Evolutionary conservation across 2,113 vertebrate species (phyloP), one percentile per base, ranked within the genome.

Genomic region (Tyto alba): DNA sequence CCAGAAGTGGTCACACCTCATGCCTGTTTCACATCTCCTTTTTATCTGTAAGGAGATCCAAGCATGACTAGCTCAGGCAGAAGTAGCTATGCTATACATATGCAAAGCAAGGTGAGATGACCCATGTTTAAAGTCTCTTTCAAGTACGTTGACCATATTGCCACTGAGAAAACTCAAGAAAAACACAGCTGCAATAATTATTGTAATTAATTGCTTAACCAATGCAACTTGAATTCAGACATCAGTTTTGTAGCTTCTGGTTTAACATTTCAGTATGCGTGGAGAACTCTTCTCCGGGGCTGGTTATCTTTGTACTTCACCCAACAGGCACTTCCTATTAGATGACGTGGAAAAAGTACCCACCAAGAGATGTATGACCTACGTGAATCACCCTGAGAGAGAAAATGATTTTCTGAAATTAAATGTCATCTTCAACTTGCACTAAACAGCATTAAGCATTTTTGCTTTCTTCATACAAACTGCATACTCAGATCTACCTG

Each of bases 401-500:
- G 5, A 62, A 7, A 13, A 45, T 30, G 19, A 17, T 15, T 29
- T 62, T 81, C 45, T 74, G 27, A 59, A 40, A 25, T 81, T 36
- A 21, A 57, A 19, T 50, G 32, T 20, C 3, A 36, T 85, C 88
- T 74, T 69, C 17, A 14, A 21, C 32, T 85, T 45, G 32, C 43
- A 14, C 27, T 59, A 50, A 59, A 53, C 38, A 77, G 38, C 43
- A 18, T 52, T 20, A 45, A 63, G 63, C 40, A 36, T 69, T 90
- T 72, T 73, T 77, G 59, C 60, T 77, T 85, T 36, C 53, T 43
- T 76, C 47, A 30, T 41, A 0, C 20, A 16, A 23, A 3, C 55
- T 0, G 0, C 23, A 40, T 45, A 29, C n/a, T 48, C 48, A 7
- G 1, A 7, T 56, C 47, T 47, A 57, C 50, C 40, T n/a, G 64